Evolutionary conservation across 2,888 invertebrate genomes (phyloP).

Genomic region (Cordylochernes scorpioides): DNA sequence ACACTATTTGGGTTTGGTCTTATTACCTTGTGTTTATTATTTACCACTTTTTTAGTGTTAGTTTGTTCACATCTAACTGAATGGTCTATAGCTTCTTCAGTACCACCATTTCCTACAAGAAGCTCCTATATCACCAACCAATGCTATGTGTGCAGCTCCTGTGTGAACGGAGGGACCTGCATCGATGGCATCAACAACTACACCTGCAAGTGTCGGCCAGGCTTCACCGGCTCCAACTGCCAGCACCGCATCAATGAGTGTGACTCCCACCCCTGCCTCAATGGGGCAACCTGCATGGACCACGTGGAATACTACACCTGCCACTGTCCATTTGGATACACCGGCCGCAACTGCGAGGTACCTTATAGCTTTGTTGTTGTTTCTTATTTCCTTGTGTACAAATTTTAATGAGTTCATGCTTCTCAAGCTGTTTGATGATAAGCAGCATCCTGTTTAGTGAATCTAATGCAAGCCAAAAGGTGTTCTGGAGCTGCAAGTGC

Average conservation of each 20-base stretch:
- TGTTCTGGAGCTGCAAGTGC: too few species aligned
- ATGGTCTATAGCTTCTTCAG: too few species aligned
- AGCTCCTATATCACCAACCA: neutral
- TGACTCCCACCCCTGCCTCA: slow-evolving; percentile 68
- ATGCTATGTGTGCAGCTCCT: slow-evolving; percentile 33
- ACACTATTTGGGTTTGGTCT: too few species aligned
- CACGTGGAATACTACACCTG: slow-evolving; percentile 47
- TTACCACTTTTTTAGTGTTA: too few species aligned
- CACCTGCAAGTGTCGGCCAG: slow-evolving; percentile 62
- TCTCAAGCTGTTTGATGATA: too few species aligned
- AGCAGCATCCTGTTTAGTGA: too few species aligned
- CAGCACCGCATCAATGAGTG: slow-evolving; percentile 79
- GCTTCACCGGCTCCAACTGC: slow-evolving; percentile 70
- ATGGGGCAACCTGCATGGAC: slow-evolving; percentile 67
- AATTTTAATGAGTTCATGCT: too few species aligned
- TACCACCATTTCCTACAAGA: too few species aligned
- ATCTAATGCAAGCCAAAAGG: too few species aligned
- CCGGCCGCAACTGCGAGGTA: slow-evolving; percentile 50
- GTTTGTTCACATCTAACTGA: too few species aligned
- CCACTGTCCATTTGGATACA: slow-evolving; percentile 61
- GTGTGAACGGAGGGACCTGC: slow-evolving; percentile 73
- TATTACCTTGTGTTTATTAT: too few species aligned
- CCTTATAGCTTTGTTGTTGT: slow-evolving; percentile 2
- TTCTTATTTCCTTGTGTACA: too few species aligned
- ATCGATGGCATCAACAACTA: slow-evolving; percentile 79